These are phyloP conservation scores for Drosophila recens DNA, from an alignment of 2,888 invertebrate species.

Conservation along the genomic window DNA sequence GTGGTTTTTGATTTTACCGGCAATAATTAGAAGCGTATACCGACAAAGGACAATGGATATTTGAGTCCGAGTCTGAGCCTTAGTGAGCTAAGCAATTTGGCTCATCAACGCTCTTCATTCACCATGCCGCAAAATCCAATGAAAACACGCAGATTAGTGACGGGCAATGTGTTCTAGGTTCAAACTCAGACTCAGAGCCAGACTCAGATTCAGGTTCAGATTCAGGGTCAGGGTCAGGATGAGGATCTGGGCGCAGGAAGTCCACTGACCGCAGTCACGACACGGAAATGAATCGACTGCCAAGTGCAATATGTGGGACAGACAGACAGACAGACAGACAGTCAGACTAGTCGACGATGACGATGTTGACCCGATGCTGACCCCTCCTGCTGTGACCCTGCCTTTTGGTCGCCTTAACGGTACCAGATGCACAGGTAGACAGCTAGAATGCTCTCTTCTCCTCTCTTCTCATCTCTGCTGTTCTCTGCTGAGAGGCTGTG, in stretches of 20 bases:
- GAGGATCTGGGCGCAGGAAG: slow-evolving; percentile 56
- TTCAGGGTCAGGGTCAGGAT: not conserved
- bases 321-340: slow-evolving; percentile 4
- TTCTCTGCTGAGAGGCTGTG: slow-evolving; percentile 47
- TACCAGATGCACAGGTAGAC: slow-evolving; percentile 66
- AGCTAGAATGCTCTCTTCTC: slow-evolving; percentile 27
- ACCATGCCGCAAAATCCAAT: slow-evolving; percentile 39
- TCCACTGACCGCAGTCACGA: slow-evolving; percentile 72
- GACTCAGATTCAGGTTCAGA: not conserved
- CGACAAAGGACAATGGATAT: slow-evolving; percentile 49
- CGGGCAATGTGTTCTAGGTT: slow-evolving; percentile 31
- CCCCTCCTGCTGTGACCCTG: slow-evolving; percentile 55
- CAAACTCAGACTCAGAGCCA: slow-evolving; percentile 1
- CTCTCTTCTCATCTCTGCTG: not conserved
- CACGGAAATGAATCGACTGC: slow-evolving; percentile 72
- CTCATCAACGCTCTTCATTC: slow-evolving; percentile 59
- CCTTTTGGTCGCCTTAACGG: slow-evolving; percentile 60
- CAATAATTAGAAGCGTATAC: slow-evolving; percentile 54
- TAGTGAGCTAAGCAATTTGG: slow-evolving; percentile 50
- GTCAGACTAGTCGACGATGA: slow-evolving; percentile 6
- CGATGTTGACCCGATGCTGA: slow-evolving; percentile 36
- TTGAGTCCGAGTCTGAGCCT: slow-evolving; percentile 9
- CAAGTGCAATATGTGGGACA: slow-evolving; percentile 61
- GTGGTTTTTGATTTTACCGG: slow-evolving; percentile 50
- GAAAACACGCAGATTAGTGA: slow-evolving; percentile 60